Conservation (phyloP, 2,113 vertebrate species). For the Bagarius yarrelli region DNA sequence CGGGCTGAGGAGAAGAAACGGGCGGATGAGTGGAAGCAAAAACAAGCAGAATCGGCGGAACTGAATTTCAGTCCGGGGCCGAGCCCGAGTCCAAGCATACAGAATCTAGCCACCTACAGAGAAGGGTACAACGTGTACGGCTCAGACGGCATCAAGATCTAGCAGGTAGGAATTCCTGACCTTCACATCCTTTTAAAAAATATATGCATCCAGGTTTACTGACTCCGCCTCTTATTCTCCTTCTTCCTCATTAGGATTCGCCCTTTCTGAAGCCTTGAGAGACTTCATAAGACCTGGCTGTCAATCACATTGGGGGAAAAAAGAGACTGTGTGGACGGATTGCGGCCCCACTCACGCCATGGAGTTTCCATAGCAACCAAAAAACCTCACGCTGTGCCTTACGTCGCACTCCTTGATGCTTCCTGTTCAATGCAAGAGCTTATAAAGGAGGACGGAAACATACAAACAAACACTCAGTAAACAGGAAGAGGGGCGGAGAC, state of each 20-base stretch:
- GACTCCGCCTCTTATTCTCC: slow-evolving; percentile 54
- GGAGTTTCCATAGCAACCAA: slow-evolving; percentile 99
- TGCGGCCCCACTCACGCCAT: slow-evolving; percentile 91
- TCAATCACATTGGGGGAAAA: slow-evolving; percentile 97
- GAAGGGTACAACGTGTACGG: slow-evolving; percentile 99
- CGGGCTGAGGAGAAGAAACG: slow-evolving; percentile 85
- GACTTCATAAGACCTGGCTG: slow-evolving; percentile 90
- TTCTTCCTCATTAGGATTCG: slow-evolving; percentile 77
- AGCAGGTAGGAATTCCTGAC: slow-evolving; percentile 87
- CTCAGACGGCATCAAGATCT: slow-evolving; percentile 99
- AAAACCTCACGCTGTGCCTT: slow-evolving; percentile 94
- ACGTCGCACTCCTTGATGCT: slow-evolving; percentile 63
- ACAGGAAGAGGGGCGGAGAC: too few relatives aligned
- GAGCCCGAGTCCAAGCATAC: slow-evolving; percentile 98
- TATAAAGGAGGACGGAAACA: neutral
- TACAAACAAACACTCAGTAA: neutral
- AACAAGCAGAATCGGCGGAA: slow-evolving; percentile 98
- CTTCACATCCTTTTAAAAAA: neutral
- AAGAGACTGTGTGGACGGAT: slow-evolving; percentile 90
- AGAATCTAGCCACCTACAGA: slow-evolving; percentile 99
- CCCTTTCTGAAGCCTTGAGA: slow-evolving; percentile 98
- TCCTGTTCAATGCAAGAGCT: slow-evolving; percentile 24
- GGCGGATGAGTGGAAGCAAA: slow-evolving; percentile 77
- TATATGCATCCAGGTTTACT: slow-evolving; percentile 24
- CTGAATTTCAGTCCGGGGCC: slow-evolving; percentile 92